phyloP scores from a whole-genome alignment of 2,797 vertebrate species.

The Danio kyathit region DNA sequence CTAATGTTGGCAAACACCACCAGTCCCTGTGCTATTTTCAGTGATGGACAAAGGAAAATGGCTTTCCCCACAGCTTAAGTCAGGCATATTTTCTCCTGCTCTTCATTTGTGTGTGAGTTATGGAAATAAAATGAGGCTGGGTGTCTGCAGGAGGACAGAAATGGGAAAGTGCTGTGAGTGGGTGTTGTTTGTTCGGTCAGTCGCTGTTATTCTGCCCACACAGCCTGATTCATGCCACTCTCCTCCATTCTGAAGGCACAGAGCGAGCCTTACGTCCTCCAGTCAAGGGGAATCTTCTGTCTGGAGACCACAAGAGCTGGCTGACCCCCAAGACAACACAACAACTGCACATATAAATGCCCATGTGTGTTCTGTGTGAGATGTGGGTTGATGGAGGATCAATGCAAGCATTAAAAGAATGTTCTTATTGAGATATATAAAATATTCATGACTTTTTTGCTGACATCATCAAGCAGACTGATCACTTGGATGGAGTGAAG shows the following conservation, averaged over 20 bases:
- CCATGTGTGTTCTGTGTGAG: background rate
- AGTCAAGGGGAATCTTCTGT: constrained; percentile 39
- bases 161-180: constrained; percentile 29
- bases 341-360: background rate
- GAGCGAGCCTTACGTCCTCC: background rate
- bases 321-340: background rate
- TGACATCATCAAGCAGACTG: background rate
- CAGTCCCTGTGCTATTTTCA: background rate
- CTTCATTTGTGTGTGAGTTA: background rate
- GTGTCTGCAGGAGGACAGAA: background rate
- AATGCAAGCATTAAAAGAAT: background rate
- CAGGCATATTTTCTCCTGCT: background rate
- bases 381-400: background rate
- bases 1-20: background rate
- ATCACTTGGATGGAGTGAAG: too few species aligned
- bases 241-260: constrained; percentile 16
- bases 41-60: background rate
- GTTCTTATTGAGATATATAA: background rate
- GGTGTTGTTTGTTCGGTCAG: constrained; percentile 38
- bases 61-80: background rate
- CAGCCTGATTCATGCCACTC: constrained; percentile 2
- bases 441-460: background rate
- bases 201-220: constrained; percentile 28
- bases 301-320: constrained; percentile 2
- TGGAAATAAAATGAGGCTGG: constrained; percentile 17